Conservation (phyloP, 2,888 invertebrate species). For the Taphrorychus bicolor region DNA sequence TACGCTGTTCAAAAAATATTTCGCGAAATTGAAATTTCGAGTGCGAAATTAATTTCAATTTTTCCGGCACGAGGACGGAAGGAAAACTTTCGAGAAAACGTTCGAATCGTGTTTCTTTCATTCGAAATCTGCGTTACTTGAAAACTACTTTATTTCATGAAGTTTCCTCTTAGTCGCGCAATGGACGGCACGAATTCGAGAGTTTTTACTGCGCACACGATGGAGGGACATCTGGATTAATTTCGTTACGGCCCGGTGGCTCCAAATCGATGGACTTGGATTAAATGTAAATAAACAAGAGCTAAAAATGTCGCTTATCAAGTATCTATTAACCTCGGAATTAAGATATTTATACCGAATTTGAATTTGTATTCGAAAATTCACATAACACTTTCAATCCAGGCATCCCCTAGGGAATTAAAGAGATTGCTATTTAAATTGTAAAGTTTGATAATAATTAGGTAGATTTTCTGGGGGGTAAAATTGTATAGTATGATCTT, state of each 20-base stretch:
- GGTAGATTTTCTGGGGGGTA: not conserved
- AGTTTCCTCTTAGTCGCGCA: no score
- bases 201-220: no score
- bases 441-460: constrained; percentile 40
- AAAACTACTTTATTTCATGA: not conserved
- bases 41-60: not conserved
- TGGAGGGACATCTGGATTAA: not conserved
- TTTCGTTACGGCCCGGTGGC: not conserved
- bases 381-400: constrained; percentile 43
- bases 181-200: no score
- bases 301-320: no score
- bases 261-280: not conserved
- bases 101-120: not conserved
- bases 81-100: not conserved
- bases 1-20: not conserved
- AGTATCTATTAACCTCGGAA: no score
- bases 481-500: not conserved
- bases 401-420: constrained; percentile 35
- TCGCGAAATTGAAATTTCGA: not conserved
- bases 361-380: constrained; percentile 45
- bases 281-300: no score
- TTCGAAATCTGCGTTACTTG: not conserved
- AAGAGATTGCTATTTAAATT: constrained; percentile 44
- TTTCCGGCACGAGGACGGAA: not conserved
- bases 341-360: constrained; percentile 50